Percentiles rank a stretch among this genome's conserved stretches.
phyloP scores from a whole-genome alignment of 2,888 invertebrate species.

The Lasius platythorax region DNA sequence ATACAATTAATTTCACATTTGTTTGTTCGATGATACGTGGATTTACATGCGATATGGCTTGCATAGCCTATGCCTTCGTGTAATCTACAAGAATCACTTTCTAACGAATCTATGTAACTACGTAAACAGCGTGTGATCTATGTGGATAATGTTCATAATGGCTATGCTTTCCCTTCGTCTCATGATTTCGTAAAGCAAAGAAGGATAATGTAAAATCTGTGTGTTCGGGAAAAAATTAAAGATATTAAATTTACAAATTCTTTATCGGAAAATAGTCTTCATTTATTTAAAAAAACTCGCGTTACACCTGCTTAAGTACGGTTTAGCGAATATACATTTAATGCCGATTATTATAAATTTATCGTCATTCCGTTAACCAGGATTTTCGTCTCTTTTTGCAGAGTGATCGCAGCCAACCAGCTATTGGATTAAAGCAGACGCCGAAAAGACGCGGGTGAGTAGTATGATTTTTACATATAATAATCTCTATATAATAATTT shows the following conservation, averaged over 20 bases:
- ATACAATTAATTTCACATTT: constrained; percentile 13
- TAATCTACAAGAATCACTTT: constrained; percentile 27
- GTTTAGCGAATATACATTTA: constrained; percentile 1
- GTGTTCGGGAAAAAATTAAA: background rate
- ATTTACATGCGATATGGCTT: constrained; percentile 24
- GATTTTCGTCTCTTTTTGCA: constrained; percentile 84
- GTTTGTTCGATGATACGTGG: constrained; percentile 1
- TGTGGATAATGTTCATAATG: constrained; percentile 22
- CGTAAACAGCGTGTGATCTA: constrained; percentile 22
- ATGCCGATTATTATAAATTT: constrained; percentile 9
- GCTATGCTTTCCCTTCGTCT: background rate
- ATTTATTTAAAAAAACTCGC: background rate
- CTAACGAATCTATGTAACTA: constrained; percentile 23
- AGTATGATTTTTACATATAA: constrained; percentile 18
- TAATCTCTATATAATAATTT: background rate
- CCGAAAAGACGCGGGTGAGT: constrained; percentile 90
- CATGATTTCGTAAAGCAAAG: constrained; percentile 19
- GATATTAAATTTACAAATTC: background rate
- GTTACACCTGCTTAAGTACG: background rate
- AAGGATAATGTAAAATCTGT: background rate
- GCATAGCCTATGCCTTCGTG: constrained; percentile 1
- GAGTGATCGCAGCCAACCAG: constrained; percentile 90
- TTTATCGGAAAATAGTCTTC: background rate
- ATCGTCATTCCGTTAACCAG: background rate
- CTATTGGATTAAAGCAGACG: constrained; percentile 90